phyloP scores from a whole-genome alignment of 2,888 invertebrate species.

The Leptura quadrifasciata region DNA sequence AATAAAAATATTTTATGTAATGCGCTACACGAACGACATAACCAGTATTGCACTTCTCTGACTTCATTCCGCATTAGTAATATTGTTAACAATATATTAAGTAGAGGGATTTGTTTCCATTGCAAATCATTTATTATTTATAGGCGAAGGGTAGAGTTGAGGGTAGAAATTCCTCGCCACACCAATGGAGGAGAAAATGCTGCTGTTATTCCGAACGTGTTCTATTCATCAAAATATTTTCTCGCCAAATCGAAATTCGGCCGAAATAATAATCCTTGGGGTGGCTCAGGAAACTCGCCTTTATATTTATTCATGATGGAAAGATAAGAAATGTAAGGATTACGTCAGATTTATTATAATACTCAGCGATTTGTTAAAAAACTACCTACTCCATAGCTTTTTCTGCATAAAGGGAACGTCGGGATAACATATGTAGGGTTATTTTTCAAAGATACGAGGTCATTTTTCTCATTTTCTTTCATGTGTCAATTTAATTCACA shows the following conservation, averaged over 20 bases:
- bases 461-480: slow-evolving; percentile 42
- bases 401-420: slow-evolving; percentile 34
- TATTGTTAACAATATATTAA: not conserved
- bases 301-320: slow-evolving; percentile 44
- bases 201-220: slow-evolving; percentile 53
- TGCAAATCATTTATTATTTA: not conserved
- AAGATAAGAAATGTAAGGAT: slow-evolving; percentile 43
- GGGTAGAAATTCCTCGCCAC: slow-evolving; percentile 21
- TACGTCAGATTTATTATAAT: slow-evolving; percentile 46
- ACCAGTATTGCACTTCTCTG: too few relatives aligned
- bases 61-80: not conserved
- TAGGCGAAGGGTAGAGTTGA: not conserved
- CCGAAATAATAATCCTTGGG: slow-evolving; percentile 51
- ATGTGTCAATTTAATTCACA: slow-evolving; percentile 29
- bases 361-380: slow-evolving; percentile 43
- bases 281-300: slow-evolving; percentile 43
- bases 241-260: slow-evolving; percentile 53
- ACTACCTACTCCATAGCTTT: slow-evolving; percentile 43
- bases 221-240: slow-evolving; percentile 54
- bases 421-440: slow-evolving; percentile 40
- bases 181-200: slow-evolving; percentile 31
- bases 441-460: slow-evolving; percentile 42
- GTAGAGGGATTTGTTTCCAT: not conserved
- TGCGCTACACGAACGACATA: too few relatives aligned
- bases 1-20: too few relatives aligned